A percentile compares a stretch with the other conserved stretches of the same genome.
Evolutionary conservation across 2,888 invertebrate genomes (phyloP).

Genomic region (Pandemis heparana): DNA sequence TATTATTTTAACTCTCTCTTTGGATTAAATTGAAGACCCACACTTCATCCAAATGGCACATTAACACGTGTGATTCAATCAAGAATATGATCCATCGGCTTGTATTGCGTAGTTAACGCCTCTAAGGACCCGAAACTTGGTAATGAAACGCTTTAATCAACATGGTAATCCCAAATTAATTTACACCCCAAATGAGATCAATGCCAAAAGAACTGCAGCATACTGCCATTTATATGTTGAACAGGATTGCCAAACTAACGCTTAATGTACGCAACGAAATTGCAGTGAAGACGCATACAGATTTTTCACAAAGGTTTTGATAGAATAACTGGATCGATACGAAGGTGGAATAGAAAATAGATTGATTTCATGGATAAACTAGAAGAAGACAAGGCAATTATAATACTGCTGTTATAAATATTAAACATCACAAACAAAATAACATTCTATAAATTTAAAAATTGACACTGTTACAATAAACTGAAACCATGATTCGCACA

Average conservation of each 20-base stretch:
- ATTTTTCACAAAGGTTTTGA: not conserved
- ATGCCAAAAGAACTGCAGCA: conserved; percentile 38
- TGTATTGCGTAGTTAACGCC: not conserved
- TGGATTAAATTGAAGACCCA: too few relatives aligned
- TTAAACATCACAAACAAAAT: too few relatives aligned
- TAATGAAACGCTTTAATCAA: conserved; percentile 29
- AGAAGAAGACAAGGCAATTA: not conserved
- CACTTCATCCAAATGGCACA: not conserved
- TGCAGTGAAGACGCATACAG: too few relatives aligned
- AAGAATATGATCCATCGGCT: not conserved
- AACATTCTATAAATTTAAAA: too few relatives aligned
- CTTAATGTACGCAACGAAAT: not conserved
- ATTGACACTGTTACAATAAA: too few relatives aligned
- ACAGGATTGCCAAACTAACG: conserved; percentile 21
- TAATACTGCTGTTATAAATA: too few relatives aligned
- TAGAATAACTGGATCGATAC: not conserved
- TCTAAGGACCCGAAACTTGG: conserved; percentile 18
- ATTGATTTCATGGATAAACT: not conserved
- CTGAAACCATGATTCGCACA: too few relatives aligned
- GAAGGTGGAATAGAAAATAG: not conserved
- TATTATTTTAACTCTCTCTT: too few relatives aligned
- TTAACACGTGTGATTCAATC: not conserved
- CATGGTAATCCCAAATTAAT: conserved; percentile 25
- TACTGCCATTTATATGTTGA: not conserved
- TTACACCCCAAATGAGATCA: conserved; percentile 30